Conservation (phyloP, 2,797 vertebrate species). For the Pteronotus mesoamericanus region DNA sequence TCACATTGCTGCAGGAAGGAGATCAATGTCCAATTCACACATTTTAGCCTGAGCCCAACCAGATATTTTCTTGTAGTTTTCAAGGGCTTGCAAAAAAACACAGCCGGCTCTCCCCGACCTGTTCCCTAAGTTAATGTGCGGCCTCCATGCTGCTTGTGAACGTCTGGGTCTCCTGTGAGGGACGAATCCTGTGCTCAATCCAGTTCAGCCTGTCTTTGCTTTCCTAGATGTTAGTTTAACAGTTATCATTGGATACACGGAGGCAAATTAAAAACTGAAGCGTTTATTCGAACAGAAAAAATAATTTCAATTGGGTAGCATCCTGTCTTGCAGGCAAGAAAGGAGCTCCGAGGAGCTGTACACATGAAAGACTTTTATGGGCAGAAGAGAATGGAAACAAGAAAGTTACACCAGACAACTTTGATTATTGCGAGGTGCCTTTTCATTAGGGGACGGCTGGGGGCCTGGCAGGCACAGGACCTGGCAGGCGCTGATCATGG, state of each 20-base stretch:
- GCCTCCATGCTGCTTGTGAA: background rate
- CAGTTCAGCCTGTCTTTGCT: background rate
- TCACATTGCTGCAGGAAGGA: background rate
- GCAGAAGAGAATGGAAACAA: background rate
- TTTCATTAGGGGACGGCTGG: background rate
- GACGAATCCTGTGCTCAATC: background rate
- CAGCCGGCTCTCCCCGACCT: background rate
- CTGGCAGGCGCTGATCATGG: background rate
- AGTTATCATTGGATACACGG: background rate
- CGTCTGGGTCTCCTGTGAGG: background rate
- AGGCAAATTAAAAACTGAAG: background rate
- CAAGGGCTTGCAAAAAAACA: background rate
- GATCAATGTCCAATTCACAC: background rate
- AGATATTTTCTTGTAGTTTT: background rate
- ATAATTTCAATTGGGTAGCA: background rate
- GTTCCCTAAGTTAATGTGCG: background rate
- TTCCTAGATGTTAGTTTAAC: background rate
- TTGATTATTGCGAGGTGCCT: background rate
- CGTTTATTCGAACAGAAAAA: background rate
- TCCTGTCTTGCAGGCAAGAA: background rate
- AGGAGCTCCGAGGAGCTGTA: background rate
- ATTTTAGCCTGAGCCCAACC: background rate
- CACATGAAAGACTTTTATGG: background rate
- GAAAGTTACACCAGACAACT: background rate
- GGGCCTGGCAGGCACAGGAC: background rate